Conservation (phyloP, 1,140 invertebrate genomes). For the Belonocnema kinseyi region DNA sequence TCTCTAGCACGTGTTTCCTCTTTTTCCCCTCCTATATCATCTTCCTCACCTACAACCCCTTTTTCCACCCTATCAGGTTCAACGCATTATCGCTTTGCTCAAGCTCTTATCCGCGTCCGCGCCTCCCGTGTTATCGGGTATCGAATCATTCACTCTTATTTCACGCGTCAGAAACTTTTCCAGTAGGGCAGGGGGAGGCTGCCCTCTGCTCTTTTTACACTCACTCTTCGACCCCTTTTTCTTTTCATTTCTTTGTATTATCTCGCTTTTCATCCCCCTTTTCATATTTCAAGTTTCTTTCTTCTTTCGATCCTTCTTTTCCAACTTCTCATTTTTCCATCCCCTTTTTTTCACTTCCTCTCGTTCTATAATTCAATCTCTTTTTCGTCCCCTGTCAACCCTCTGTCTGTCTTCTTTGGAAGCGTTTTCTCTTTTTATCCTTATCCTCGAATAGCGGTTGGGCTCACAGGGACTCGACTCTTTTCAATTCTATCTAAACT, state of each 20-base stretch:
- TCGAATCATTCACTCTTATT: slow-evolving; percentile 14
- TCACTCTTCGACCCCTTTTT: not conserved
- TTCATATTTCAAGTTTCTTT: not conserved
- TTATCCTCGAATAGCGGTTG: not conserved
- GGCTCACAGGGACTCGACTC: not conserved
- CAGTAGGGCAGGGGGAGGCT: not conserved
- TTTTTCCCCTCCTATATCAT: not conserved
- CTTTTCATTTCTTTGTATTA: not conserved
- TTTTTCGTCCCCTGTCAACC: not conserved
- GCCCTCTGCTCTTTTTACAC: not conserved
- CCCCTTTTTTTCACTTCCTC: not conserved
- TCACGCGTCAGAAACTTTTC: slow-evolving; percentile 21
- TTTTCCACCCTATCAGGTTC: not conserved
- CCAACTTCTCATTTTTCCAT: not conserved
- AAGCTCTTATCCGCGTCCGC: not conserved
- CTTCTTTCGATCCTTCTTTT: not conserved
- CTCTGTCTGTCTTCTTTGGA: not conserved
- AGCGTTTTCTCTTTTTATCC: not conserved
- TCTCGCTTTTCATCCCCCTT: not conserved
- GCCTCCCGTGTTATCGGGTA: slow-evolving; percentile 1
- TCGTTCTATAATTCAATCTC: not conserved
- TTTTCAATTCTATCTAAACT: not conserved
- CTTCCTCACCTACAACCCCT: not conserved
- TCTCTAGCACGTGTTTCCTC: slow-evolving; percentile 24
- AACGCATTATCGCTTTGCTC: slow-evolving; percentile 13